These are phyloP conservation scores for Mystacornis crossleyi DNA, from an alignment of 2,113 vertebrate genomes.

Conservation along the genomic window DNA sequence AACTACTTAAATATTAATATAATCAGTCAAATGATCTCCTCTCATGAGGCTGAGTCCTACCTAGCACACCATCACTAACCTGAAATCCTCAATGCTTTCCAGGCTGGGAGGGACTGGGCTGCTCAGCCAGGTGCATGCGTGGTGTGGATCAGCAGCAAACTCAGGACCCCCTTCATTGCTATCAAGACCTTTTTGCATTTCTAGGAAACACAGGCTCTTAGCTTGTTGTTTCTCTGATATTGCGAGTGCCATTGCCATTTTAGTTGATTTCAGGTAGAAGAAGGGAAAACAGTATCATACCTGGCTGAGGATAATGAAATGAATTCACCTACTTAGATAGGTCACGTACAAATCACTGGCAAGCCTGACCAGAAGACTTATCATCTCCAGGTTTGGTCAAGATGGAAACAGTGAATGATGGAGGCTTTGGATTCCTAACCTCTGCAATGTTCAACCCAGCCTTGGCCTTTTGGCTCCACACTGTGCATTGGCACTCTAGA, in stretches of 20 bases:
- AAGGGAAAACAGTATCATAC: background rate
- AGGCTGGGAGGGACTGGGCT: background rate
- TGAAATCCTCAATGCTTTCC: background rate
- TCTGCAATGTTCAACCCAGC: background rate
- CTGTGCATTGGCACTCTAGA: background rate
- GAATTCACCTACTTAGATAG: background rate
- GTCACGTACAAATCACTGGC: background rate
- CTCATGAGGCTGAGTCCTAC: background rate
- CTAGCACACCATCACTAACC: background rate
- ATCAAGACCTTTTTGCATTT: background rate
- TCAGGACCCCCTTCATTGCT: background rate
- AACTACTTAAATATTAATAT: background rate
- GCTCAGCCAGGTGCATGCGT: background rate
- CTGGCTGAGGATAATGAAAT: background rate
- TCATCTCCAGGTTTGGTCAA: background rate
- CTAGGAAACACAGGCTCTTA: background rate
- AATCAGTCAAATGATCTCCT: background rate
- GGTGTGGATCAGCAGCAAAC: background rate
- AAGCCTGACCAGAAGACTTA: background rate
- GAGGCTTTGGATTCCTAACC: background rate
- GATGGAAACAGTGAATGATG: background rate
- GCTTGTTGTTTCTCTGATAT: background rate
- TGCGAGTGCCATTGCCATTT: background rate
- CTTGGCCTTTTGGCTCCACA: background rate
- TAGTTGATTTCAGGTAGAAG: background rate